phyloP scores from a whole-genome alignment of 2,888 invertebrate genomes.

The Pogonocherus hispidulus region DNA sequence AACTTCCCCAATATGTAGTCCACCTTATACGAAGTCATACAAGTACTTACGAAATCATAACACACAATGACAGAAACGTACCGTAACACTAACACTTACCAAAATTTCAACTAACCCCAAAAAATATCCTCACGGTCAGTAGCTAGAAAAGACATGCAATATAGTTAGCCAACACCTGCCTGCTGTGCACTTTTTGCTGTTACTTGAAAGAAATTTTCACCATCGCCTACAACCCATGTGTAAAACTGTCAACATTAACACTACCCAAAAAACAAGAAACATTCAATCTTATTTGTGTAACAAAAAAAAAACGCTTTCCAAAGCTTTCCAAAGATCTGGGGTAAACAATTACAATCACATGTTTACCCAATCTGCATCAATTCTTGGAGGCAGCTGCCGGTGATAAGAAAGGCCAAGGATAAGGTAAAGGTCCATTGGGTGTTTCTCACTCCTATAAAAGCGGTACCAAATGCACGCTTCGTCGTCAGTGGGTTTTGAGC shows the following conservation, averaged over 20 bases:
- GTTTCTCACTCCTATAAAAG: constrained; percentile 34
- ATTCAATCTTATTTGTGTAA: no score
- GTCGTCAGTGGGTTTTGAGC: constrained; percentile 32
- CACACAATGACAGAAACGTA: not conserved
- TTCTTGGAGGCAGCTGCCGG: not conserved
- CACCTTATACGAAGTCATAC: not conserved
- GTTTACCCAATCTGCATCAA: constrained; percentile 7
- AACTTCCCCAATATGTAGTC: no score
- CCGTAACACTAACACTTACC: not conserved
- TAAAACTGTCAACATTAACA: not conserved
- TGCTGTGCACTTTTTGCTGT: no score
- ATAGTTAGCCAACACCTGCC: not conserved
- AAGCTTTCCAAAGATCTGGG: constrained; percentile 9
- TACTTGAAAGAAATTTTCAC: not conserved
- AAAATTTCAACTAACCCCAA: not conserved
- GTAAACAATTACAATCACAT: constrained; percentile 16
- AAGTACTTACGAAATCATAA: not conserved
- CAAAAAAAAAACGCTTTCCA: not conserved
- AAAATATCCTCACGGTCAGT: not conserved
- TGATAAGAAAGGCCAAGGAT: constrained; percentile 42
- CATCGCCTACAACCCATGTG: not conserved
- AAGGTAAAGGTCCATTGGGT: constrained; percentile 6
- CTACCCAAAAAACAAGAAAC: no score
- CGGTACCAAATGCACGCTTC: not conserved
- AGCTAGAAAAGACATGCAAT: not conserved